Conservation (phyloP, 2,888 invertebrate genomes). For the Ichneumoninae sp. region DNA sequence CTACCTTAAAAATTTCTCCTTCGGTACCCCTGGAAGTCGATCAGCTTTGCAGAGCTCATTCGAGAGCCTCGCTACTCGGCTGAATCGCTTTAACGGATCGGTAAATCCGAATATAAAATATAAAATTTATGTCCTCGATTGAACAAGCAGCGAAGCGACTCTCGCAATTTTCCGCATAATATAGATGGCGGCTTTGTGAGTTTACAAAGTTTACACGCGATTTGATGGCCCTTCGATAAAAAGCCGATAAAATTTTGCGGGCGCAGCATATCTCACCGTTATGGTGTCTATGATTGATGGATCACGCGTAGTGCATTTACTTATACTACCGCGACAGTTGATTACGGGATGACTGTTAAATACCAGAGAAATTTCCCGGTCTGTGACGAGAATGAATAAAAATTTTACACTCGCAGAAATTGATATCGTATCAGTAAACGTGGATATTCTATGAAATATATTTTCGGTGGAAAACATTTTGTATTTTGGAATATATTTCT, state of each 20-base stretch:
- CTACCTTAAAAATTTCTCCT: not conserved
- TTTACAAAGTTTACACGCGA: not conserved
- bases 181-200: not conserved
- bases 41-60: not conserved
- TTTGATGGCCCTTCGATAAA: conserved; percentile 9
- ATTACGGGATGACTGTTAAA: not conserved
- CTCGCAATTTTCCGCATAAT: not conserved
- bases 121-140: conserved; percentile 1
- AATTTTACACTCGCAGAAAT: not conserved
- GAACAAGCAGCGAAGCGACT: not conserved
- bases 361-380: not conserved
- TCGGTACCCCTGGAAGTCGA: not conserved
- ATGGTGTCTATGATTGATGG: conserved; percentile 5
- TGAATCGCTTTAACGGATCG: not conserved
- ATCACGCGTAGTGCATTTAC: not conserved
- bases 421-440: no score
- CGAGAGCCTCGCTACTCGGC: not conserved
- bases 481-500: no score
- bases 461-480: no score
- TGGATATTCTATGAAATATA: no score
- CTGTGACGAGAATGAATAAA: not conserved
- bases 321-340: not conserved
- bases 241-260: conserved; percentile 7
- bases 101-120: conserved; percentile 17
- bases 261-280: not conserved